Evolutionary conservation across 2,888 invertebrate genomes (phyloP).

Genomic region (Diarsia dahlii): DNA sequence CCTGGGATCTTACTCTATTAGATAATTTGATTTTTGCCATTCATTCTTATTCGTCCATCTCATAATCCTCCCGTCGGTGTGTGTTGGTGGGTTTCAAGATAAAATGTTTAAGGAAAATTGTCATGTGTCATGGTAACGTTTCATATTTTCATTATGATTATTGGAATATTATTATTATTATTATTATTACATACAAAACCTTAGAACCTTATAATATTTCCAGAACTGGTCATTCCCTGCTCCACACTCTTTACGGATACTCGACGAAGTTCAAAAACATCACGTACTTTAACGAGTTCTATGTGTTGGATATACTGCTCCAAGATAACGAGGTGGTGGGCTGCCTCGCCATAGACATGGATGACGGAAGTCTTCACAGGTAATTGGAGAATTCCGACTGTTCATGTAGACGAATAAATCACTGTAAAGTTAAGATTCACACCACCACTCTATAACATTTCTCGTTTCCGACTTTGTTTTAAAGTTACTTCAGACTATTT

Average conservation of each 20-base stretch:
- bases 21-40: background rate
- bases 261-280: slow-evolving; percentile 98
- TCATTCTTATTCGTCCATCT: background rate
- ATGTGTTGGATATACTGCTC: slow-evolving; percentile 98
- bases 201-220: slow-evolving; percentile 31
- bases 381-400: slow-evolving; percentile 71
- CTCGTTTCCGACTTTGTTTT: background rate
- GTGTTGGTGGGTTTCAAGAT: background rate
- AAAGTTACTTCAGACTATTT: background rate
- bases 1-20: too few relatives aligned
- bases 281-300: slow-evolving; percentile 98
- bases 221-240: slow-evolving; percentile 98
- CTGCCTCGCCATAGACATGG: slow-evolving; percentile 97
- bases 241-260: slow-evolving; percentile 99
- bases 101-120: background rate
- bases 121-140: background rate
- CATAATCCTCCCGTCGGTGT: background rate
- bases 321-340: slow-evolving; percentile 97
- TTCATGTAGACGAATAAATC: background rate
- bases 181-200: background rate
- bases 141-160: background rate
- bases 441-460: background rate
- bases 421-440: background rate
- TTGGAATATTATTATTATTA: too few relatives aligned
- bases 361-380: slow-evolving; percentile 98